These are phyloP conservation scores for Leptodactylus fuscus DNA, from an alignment of 2,113 vertebrate genomes.

Conservation along the genomic window DNA sequence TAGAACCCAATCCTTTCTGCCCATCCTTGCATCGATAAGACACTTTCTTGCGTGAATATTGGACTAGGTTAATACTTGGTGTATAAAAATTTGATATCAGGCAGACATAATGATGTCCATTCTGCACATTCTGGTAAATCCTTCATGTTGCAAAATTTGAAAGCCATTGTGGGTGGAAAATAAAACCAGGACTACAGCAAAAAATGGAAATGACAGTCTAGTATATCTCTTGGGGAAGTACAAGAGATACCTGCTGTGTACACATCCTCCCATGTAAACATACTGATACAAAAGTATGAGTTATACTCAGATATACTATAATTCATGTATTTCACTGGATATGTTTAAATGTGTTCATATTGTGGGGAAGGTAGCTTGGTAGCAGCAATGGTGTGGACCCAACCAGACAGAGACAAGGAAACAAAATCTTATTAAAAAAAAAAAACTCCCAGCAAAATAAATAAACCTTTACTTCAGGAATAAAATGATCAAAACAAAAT, in stretches of 20 bases:
- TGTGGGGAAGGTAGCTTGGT: too few relatives aligned
- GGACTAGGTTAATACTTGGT: slow-evolving; percentile 44
- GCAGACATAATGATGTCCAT: slow-evolving; percentile 22
- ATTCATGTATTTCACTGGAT: background rate
- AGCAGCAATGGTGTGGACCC: too few relatives aligned
- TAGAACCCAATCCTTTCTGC: slow-evolving; percentile 44
- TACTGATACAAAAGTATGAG: background rate
- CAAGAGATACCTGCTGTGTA: background rate
- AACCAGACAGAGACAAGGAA: too few relatives aligned
- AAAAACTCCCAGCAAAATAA: too few relatives aligned
- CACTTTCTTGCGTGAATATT: slow-evolving; percentile 37
- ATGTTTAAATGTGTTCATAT: background rate
- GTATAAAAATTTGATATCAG: slow-evolving; percentile 36
- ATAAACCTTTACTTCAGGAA: too few relatives aligned
- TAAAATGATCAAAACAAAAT: too few relatives aligned
- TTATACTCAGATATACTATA: too few relatives aligned
- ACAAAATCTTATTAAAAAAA: too few relatives aligned
- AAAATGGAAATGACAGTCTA: background rate
- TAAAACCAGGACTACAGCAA: background rate
- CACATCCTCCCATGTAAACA: background rate
- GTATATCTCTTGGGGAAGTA: background rate
- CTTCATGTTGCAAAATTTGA: slow-evolving; percentile 25
- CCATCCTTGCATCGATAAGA: slow-evolving; percentile 45
- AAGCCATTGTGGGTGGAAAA: background rate
- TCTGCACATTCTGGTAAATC: slow-evolving; percentile 27